Conservation (phyloP, 2,113 vertebrate species). For the Scytalopus superciliaris region DNA sequence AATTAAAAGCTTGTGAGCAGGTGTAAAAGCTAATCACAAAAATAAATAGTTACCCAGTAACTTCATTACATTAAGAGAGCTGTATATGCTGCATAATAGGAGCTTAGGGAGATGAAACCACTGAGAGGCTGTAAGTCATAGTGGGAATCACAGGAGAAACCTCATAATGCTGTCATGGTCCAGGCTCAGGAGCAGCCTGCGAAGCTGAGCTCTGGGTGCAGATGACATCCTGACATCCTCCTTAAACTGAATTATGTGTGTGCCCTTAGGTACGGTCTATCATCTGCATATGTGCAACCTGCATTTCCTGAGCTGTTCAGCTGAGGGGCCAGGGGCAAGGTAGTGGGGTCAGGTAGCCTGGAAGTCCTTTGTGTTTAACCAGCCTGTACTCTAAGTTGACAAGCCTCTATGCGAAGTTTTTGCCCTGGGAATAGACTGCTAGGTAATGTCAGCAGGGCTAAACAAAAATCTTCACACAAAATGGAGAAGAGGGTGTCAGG, state of each 20-base stretch:
- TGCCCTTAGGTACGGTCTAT: not conserved
- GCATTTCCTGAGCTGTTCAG: not conserved
- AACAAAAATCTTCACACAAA: not conserved
- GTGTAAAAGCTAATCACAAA: not conserved
- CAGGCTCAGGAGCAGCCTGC: not conserved
- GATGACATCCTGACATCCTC: not conserved
- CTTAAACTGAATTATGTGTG: not conserved
- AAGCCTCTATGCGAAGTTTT: rapidly evolving
- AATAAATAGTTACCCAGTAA: conserved; percentile 20
- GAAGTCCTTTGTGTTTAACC: not conserved
- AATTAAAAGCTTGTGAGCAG: not conserved
- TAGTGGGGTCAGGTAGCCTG: not conserved
- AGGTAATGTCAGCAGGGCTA: not conserved
- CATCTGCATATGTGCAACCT: rapidly evolving
- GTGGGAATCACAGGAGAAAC: not conserved
- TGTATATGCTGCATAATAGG: not conserved
- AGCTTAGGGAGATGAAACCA: not conserved
- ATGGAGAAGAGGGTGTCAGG: not conserved
- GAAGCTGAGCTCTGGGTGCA: not conserved
- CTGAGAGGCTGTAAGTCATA: not conserved
- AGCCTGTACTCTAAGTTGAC: not conserved
- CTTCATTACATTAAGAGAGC: not conserved
- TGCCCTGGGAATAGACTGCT: not conserved
- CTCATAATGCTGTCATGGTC: not conserved
- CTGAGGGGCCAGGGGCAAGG: not conserved